A percentile compares a stretch with the other conserved stretches of the same genome.
These are phyloP conservation scores for Rhagium mordax DNA, from an alignment of 2,888 invertebrate genomes.

Conservation along the genomic window DNA sequence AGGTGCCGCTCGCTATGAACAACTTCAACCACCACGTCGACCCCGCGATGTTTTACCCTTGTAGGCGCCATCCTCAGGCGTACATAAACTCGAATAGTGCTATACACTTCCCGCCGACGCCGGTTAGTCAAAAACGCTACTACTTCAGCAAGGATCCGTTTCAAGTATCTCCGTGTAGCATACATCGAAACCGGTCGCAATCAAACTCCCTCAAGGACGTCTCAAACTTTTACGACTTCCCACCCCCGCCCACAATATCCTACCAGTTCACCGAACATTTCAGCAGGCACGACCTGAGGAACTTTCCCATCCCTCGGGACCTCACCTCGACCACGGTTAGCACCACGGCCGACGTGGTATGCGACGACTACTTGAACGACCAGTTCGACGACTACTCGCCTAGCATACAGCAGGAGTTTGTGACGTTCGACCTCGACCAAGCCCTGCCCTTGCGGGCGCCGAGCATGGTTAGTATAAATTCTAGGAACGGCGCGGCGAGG, in stretches of 20 bases:
- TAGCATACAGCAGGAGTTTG: constrained; percentile 74
- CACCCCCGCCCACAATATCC: constrained; percentile 78
- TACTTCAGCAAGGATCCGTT: constrained; percentile 76
- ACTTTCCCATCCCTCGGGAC: constrained; percentile 70
- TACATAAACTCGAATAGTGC: constrained; percentile 69
- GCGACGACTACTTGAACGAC: constrained; percentile 66
- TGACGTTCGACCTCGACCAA: constrained; percentile 79
- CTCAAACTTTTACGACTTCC: constrained; percentile 75
- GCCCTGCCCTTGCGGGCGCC: constrained; percentile 68
- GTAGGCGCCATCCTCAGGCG: constrained; percentile 70
- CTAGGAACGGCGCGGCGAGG: constrained; percentile 61
- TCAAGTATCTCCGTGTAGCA: constrained; percentile 72
- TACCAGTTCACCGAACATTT: constrained; percentile 73
- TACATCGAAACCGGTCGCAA: constrained; percentile 71
- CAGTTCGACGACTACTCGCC: constrained; percentile 74
- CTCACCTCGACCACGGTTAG: constrained; percentile 79
- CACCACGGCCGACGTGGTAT: constrained; percentile 75
- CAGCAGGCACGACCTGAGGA: constrained; percentile 53
- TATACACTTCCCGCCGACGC: constrained; percentile 61
- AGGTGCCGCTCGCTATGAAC: constrained; percentile 54
- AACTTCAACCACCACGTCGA: constrained; percentile 59
- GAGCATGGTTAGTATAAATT: constrained; percentile 64
- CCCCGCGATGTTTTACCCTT: constrained; percentile 65
- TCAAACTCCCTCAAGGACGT: constrained; percentile 76
- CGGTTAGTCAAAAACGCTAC: constrained; percentile 74